phyloP scores from a whole-genome alignment of 2,888 invertebrate genomes.

The Leuctra nigra region DNA sequence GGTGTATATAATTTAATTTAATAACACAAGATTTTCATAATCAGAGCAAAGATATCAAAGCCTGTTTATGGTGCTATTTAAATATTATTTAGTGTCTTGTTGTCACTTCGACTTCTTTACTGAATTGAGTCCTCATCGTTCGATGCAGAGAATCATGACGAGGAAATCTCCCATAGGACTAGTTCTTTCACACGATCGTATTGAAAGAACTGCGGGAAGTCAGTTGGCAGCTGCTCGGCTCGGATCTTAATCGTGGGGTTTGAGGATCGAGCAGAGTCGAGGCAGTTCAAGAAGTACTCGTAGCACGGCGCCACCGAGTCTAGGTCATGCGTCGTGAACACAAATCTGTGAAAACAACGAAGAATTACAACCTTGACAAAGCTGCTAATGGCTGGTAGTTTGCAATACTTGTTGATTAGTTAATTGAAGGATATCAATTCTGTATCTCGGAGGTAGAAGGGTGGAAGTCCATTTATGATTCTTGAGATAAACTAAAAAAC shows the following conservation, averaged over 20 bases:
- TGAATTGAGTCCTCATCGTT: too few relatives aligned
- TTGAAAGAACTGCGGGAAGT: slow-evolving; percentile 74
- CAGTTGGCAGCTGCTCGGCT: slow-evolving; percentile 54
- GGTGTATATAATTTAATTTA: too few relatives aligned
- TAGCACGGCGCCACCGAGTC: slow-evolving; percentile 83
- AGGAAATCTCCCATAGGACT: slow-evolving; percentile 60
- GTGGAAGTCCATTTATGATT: too few relatives aligned
- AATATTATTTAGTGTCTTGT: too few relatives aligned
- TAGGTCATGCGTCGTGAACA: slow-evolving; percentile 73
- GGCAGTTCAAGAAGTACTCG: slow-evolving; percentile 65
- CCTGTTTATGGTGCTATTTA: too few relatives aligned
- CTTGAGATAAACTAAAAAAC: background rate
- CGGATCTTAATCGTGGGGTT: slow-evolving; percentile 52
- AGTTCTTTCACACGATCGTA: slow-evolving; percentile 74
- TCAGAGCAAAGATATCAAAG: too few relatives aligned
- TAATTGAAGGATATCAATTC: too few relatives aligned
- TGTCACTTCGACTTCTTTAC: too few relatives aligned
- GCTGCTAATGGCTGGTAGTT: background rate
- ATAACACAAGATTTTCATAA: too few relatives aligned
- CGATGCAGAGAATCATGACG: too few relatives aligned
- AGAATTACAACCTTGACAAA: background rate
- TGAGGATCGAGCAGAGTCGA: slow-evolving; percentile 44
- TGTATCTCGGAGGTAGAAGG: too few relatives aligned
- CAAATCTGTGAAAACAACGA: slow-evolving; percentile 48
- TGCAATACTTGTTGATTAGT: background rate